Evolutionary conservation across 2,888 invertebrate species (phyloP).

Genomic region (Mythimna pallens): DNA sequence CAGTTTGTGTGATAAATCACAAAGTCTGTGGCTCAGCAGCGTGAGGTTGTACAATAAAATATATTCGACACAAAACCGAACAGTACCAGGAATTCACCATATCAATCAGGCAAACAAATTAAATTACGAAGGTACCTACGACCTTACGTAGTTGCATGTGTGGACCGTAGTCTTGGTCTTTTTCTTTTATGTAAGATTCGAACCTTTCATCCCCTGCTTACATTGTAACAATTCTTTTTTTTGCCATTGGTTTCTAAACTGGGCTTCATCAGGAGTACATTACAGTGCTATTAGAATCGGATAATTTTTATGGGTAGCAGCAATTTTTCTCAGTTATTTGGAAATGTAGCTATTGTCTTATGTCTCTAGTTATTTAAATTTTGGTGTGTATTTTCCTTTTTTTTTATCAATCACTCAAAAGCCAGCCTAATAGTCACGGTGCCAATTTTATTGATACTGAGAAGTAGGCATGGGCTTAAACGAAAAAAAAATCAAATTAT

Average conservation of each 20-base stretch:
- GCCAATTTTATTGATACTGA: too few relatives aligned
- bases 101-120: constrained; percentile 54
- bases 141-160: constrained; percentile 19
- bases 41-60: constrained; percentile 66
- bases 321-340: neutral
- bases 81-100: constrained; percentile 64
- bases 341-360: neutral
- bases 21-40: constrained; percentile 64
- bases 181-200: constrained; percentile 32
- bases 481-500: too few relatives aligned
- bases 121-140: constrained; percentile 40
- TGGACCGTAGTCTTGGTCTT: constrained; percentile 16
- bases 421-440: too few relatives aligned
- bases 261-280: too few relatives aligned
- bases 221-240: constrained; percentile 29
- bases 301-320: neutral
- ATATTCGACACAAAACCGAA: constrained; percentile 67
- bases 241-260: constrained; percentile 17
- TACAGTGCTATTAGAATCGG: neutral
- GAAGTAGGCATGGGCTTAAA: too few relatives aligned
- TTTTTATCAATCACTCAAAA: too few relatives aligned
- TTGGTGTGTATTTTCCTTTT: too few relatives aligned
- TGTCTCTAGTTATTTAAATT: too few relatives aligned
- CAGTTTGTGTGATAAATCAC: constrained; percentile 73
- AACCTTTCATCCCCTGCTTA: constrained; percentile 36